Evolutionary conservation across 2,113 vertebrate species (phyloP).

Genomic region (Saiga tatarica): DNA sequence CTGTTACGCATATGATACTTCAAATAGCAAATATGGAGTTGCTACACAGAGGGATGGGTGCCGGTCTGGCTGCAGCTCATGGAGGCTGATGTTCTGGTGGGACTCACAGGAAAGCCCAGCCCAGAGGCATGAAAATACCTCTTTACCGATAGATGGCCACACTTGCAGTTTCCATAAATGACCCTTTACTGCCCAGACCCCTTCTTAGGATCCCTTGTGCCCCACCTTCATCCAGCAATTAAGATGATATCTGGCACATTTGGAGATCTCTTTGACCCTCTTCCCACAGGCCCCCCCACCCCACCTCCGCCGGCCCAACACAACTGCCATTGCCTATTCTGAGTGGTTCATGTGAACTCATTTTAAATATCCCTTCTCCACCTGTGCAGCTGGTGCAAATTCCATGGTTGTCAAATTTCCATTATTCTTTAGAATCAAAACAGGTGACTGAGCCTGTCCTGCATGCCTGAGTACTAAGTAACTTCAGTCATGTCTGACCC

Average conservation of each 20-base stretch:
- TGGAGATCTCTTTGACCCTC: background rate
- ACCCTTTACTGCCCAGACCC: background rate
- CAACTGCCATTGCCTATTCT: background rate
- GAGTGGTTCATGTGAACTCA: background rate
- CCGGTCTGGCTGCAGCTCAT: background rate
- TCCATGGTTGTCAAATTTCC: background rate
- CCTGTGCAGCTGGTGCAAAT: background rate
- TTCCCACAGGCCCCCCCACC: fast-evolving
- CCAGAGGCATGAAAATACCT: background rate
- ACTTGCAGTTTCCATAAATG: background rate
- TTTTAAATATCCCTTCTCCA: background rate
- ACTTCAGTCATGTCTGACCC: background rate
- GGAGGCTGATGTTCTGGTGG: background rate
- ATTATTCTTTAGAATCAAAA: background rate
- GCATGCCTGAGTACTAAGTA: background rate
- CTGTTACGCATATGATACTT: background rate
- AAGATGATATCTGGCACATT: background rate
- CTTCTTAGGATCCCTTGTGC: background rate
- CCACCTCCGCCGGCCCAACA: fast-evolving
- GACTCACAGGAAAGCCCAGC: background rate
- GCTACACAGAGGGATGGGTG: background rate
- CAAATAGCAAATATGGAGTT: background rate
- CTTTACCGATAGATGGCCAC: background rate
- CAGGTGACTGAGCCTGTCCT: background rate
- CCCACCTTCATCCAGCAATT: background rate